These are phyloP conservation scores for Trypoxylon attenuatum DNA, from an alignment of 2,888 invertebrate species.

Conservation along the genomic window DNA sequence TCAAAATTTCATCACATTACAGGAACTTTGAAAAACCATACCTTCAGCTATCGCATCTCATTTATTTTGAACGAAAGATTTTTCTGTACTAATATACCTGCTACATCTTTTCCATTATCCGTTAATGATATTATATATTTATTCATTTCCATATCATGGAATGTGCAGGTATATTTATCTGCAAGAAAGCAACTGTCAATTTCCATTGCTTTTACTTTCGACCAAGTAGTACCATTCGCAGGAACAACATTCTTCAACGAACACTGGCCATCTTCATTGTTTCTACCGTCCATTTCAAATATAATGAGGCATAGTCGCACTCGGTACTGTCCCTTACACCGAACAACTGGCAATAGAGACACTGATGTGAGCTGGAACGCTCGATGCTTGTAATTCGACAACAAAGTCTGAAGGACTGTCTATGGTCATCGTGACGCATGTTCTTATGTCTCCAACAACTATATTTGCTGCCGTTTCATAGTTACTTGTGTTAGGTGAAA, in stretches of 20 bases:
- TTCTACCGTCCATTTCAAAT: slow-evolving; percentile 75
- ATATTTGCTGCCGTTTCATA: slow-evolving; percentile 54
- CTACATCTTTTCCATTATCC: slow-evolving; percentile 76
- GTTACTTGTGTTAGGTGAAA: background rate
- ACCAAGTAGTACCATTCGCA: slow-evolving; percentile 77
- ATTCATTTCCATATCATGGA: slow-evolving; percentile 75
- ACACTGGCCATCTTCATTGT: slow-evolving; percentile 82
- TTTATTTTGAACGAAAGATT: slow-evolving; percentile 62
- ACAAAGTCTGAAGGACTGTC: slow-evolving; percentile 65
- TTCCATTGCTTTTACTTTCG: slow-evolving; percentile 73
- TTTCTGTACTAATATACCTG: slow-evolving; percentile 76
- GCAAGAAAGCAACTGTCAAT: slow-evolving; percentile 80
- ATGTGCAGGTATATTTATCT: slow-evolving; percentile 78
- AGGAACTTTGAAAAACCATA: slow-evolving; percentile 13
- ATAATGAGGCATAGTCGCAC: slow-evolving; percentile 76
- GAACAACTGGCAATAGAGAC: slow-evolving; percentile 69
- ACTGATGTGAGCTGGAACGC: slow-evolving; percentile 69
- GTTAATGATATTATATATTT: slow-evolving; percentile 77
- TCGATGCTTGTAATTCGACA: slow-evolving; percentile 65
- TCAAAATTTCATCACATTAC: too few relatives aligned
- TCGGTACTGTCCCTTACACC: slow-evolving; percentile 54
- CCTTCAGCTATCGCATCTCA: slow-evolving; percentile 13
- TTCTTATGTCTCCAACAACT: slow-evolving; percentile 26
- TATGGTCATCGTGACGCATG: slow-evolving; percentile 62
- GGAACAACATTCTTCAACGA: slow-evolving; percentile 80